Evolutionary conservation across 1,140 invertebrate species (phyloP).

Genomic region (Metaphire vulgaris): DNA sequence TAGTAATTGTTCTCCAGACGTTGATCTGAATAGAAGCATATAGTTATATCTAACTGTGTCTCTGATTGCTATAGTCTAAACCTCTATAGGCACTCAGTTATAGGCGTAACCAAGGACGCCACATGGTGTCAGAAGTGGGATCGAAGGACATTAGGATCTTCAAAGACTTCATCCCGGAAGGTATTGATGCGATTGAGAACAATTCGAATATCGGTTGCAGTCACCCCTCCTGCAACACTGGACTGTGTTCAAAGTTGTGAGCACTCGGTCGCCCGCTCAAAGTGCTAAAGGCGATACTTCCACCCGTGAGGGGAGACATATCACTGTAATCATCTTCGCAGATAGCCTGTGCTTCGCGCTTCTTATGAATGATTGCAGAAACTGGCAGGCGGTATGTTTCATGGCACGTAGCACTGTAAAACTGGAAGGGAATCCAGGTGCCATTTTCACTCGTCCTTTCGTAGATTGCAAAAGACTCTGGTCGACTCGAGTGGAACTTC

Average conservation of each 20-base stretch:
- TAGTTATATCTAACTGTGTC: no score
- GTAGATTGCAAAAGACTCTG: slow-evolving; percentile 95
- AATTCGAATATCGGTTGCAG: slow-evolving; percentile 86
- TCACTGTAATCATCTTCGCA: slow-evolving; percentile 96
- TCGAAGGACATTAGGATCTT: slow-evolving; percentile 78
- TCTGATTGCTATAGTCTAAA: no score
- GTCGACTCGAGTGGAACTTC: slow-evolving; percentile 85
- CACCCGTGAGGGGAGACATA: slow-evolving; percentile 90
- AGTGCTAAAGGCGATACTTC: slow-evolving; percentile 90
- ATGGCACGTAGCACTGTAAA: slow-evolving; percentile 84
- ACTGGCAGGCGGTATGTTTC: slow-evolving; percentile 80
- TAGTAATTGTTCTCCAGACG: no score
- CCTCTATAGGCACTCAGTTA: no score
- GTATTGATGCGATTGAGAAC: slow-evolving; percentile 86
- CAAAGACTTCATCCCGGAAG: slow-evolving; percentile 96
- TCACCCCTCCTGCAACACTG: slow-evolving; percentile 91
- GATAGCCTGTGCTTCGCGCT: slow-evolving; percentile 74
- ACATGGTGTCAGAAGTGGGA: no score
- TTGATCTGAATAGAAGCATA: no score
- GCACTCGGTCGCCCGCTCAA: slow-evolving; percentile 88
- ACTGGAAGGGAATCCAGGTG: slow-evolving; percentile 91
- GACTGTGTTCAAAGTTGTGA: slow-evolving; percentile 79
- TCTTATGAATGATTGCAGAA: slow-evolving; percentile 46
- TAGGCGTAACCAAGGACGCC: no score
- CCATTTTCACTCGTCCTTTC: slow-evolving; percentile 70